Evolutionary conservation across 2,888 invertebrate species (phyloP).

Genomic region (Glaucopsyche alexis): DNA sequence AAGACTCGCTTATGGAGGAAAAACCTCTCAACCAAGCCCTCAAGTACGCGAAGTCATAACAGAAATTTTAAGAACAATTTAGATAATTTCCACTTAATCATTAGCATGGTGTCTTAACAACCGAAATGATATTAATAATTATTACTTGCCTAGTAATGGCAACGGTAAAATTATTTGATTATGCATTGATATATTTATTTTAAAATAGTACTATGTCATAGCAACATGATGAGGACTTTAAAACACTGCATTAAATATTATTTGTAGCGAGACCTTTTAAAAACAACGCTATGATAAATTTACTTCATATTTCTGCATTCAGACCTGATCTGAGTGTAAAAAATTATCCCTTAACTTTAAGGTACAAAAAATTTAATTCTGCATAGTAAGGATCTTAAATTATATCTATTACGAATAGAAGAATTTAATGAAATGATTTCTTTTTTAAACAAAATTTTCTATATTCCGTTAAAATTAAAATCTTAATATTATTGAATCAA

Average conservation of each 20-base stretch:
- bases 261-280: not conserved
- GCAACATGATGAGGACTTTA: not conserved
- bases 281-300: not conserved
- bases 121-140: not conserved
- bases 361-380: not conserved
- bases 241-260: not conserved
- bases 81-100: not conserved
- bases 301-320: not conserved
- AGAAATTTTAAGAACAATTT: constrained; percentile 28
- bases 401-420: not conserved
- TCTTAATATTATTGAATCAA: not conserved
- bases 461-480: not conserved
- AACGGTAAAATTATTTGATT: not conserved
- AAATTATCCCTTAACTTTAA: not conserved
- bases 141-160: not conserved
- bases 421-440: not conserved
- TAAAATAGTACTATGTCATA: not conserved
- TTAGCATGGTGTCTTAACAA: not conserved
- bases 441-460: not conserved
- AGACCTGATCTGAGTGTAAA: not conserved
- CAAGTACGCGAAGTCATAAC: constrained; percentile 67
- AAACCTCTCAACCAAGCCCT: constrained; percentile 64
- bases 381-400: not conserved
- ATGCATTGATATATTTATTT: not conserved
- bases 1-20: constrained; percentile 66